Evolutionary conservation across 2,797 vertebrate genomes (phyloP).

Genomic region (Eleutherodactylus coqui): DNA sequence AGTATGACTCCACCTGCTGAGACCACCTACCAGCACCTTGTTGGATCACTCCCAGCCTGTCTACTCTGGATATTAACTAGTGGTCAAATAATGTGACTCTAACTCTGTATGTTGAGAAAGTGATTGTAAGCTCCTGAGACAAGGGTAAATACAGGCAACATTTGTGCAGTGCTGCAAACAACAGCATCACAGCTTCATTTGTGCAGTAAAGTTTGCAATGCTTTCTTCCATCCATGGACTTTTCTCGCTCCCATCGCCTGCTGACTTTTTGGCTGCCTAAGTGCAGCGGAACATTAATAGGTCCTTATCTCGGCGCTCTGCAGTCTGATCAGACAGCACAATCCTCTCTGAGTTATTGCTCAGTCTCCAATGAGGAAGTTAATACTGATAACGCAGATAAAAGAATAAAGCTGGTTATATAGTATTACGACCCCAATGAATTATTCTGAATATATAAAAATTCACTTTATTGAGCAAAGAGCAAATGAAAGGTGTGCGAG

Average conservation of each 20-base stretch:
- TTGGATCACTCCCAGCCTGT: too few relatives aligned
- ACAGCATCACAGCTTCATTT: not conserved
- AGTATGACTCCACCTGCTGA: too few relatives aligned
- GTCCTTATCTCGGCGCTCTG: constrained; percentile 49
- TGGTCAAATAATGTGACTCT: too few relatives aligned
- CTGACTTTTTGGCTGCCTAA: constrained; percentile 43
- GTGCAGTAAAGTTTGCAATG: not conserved
- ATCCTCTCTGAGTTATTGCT: constrained; percentile 61
- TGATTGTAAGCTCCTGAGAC: not conserved
- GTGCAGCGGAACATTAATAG: constrained; percentile 48
- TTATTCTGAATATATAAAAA: constrained; percentile 60
- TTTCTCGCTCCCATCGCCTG: constrained; percentile 22
- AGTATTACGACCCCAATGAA: constrained; percentile 60
- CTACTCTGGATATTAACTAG: too few relatives aligned
- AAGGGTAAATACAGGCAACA: not conserved
- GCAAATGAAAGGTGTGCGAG: constrained; percentile 24
- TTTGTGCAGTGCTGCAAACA: too few relatives aligned
- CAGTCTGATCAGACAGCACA: constrained; percentile 60
- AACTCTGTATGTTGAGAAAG: not conserved
- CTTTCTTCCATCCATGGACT: not conserved
- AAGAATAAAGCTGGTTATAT: constrained; percentile 46
- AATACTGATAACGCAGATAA: constrained; percentile 60
- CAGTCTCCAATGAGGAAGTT: constrained; percentile 58
- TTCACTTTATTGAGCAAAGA: constrained; percentile 28
- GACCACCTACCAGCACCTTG: too few relatives aligned